Evolutionary conservation across 2,888 invertebrate genomes (phyloP).

Genomic region (Drosophila kuntzei): DNA sequence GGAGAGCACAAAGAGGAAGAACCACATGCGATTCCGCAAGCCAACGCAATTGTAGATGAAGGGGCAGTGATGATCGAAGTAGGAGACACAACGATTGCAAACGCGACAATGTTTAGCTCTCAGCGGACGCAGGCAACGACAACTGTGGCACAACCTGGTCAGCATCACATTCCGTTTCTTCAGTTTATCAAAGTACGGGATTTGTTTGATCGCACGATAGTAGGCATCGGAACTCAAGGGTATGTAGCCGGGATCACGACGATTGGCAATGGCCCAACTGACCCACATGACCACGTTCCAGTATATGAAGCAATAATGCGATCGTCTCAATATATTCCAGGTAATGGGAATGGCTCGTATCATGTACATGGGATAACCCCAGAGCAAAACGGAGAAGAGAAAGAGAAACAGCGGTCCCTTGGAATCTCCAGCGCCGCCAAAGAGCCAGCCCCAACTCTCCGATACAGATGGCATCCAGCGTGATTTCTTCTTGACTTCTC

Average conservation of each 20-base stretch:
- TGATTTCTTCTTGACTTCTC: constrained; percentile 92
- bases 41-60: constrained; percentile 98
- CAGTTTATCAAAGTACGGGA: constrained; percentile 96
- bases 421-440: constrained; percentile 96
- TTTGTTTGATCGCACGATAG: constrained; percentile 95
- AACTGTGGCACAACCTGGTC: constrained; percentile 95
- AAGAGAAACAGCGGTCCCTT: constrained; percentile 95
- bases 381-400: constrained; percentile 92
- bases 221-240: constrained; percentile 96
- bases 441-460: constrained; percentile 94
- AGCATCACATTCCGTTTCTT: constrained; percentile 93
- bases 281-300: constrained; percentile 97
- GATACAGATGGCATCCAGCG: constrained; percentile 95
- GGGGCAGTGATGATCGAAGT: constrained; percentile 98
- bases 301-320: constrained; percentile 95
- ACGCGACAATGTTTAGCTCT: constrained; percentile 96
- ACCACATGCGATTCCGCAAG: constrained; percentile 96
- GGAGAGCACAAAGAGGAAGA: constrained; percentile 94
- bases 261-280: constrained; percentile 95
- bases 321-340: constrained; percentile 94
- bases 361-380: constrained; percentile 98
- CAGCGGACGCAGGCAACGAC: constrained; percentile 93
- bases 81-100: constrained; percentile 94
- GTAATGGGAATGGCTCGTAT: constrained; percentile 95
- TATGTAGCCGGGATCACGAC: constrained; percentile 95